These are phyloP conservation scores for Emmelina monodactyla DNA, from an alignment of 2,888 invertebrate genomes.

Conservation along the genomic window DNA sequence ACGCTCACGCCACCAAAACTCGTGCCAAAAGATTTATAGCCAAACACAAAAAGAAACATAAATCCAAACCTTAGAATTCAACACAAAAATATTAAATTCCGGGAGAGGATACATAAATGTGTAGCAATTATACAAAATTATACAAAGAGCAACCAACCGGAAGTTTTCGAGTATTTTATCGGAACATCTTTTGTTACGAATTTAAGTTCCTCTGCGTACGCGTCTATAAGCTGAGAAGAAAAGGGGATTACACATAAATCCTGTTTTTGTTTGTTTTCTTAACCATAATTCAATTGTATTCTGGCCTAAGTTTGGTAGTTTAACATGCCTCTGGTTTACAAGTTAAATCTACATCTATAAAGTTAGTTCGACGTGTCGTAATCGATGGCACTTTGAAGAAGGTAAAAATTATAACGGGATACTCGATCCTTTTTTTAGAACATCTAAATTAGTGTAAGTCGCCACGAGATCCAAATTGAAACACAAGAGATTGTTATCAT, in stretches of 20 bases:
- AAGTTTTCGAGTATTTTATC: conserved; percentile 55
- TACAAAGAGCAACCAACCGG: conserved; percentile 49
- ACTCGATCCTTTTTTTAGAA: conserved; percentile 22
- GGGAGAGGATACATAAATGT: conserved; percentile 52
- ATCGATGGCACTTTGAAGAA: no score
- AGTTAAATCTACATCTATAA: no score
- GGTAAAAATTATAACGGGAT: conserved; percentile 11
- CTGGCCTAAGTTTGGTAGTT: conserved; percentile 19
- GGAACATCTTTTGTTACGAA: conserved; percentile 34
- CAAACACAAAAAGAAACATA: conserved; percentile 40
- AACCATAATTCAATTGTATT: conserved; percentile 44
- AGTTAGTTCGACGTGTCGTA: no score
- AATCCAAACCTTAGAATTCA: conserved; percentile 45
- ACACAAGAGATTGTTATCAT: conserved; percentile 31
- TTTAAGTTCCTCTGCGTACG: conserved; percentile 40
- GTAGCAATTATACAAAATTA: conserved; percentile 56
- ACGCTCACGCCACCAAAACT: conserved; percentile 21
- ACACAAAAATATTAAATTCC: conserved; percentile 34
- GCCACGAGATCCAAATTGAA: conserved; percentile 18
- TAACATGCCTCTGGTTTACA: no score
- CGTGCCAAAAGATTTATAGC: conserved; percentile 58
- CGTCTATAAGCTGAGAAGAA: conserved; percentile 41
- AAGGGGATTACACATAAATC: conserved; percentile 56
- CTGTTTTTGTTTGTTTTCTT: conserved; percentile 66
- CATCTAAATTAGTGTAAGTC: conserved; percentile 32